phyloP scores from a whole-genome alignment of 1,140 invertebrate species.

The Drosophila rufa region DNA sequence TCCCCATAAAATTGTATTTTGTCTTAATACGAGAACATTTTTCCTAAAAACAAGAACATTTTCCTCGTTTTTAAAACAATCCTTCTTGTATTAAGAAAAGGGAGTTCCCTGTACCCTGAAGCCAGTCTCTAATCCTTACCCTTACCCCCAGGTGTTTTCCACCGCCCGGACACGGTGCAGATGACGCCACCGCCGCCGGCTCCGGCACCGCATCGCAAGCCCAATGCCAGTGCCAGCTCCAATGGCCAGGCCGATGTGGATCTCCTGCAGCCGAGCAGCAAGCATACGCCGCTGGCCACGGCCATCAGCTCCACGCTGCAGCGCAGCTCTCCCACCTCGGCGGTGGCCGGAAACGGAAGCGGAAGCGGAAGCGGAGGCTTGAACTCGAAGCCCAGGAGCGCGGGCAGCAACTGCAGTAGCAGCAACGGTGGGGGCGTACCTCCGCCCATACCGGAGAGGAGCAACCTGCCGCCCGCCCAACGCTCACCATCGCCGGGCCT shows the following conservation, averaged over 20 bases:
- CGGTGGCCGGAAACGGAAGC: constrained; percentile 15
- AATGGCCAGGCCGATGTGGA: constrained; percentile 64
- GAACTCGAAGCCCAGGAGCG: constrained; percentile 42
- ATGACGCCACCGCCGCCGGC: constrained; percentile 84
- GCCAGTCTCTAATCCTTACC: not conserved
- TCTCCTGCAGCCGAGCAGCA: constrained; percentile 64
- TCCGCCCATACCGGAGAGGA: constrained; percentile 76
- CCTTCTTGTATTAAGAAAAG: too few species aligned
- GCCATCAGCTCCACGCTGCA: constrained; percentile 61
- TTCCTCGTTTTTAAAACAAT: too few species aligned
- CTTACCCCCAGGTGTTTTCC: constrained; percentile 69
- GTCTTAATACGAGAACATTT: too few species aligned
- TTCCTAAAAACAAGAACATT: too few species aligned
- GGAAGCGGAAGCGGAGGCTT: constrained; percentile 11
- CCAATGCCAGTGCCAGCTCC: constrained; percentile 61
- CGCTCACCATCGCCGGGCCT: constrained; percentile 73
- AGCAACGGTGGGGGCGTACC: constrained; percentile 43
- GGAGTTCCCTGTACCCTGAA: too few species aligned
- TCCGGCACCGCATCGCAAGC: constrained; percentile 81
- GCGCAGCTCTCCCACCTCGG: constrained; percentile 62
- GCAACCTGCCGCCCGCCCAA: constrained; percentile 26
- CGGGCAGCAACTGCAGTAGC: constrained; percentile 56
- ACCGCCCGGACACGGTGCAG: constrained; percentile 82
- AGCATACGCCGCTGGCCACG: constrained; percentile 52
- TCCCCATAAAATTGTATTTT: too few species aligned